Percentiles rank a stretch among this genome's conserved stretches.
phyloP scores from a whole-genome alignment of 2,113 vertebrate species.

The Trichechus manatus region DNA sequence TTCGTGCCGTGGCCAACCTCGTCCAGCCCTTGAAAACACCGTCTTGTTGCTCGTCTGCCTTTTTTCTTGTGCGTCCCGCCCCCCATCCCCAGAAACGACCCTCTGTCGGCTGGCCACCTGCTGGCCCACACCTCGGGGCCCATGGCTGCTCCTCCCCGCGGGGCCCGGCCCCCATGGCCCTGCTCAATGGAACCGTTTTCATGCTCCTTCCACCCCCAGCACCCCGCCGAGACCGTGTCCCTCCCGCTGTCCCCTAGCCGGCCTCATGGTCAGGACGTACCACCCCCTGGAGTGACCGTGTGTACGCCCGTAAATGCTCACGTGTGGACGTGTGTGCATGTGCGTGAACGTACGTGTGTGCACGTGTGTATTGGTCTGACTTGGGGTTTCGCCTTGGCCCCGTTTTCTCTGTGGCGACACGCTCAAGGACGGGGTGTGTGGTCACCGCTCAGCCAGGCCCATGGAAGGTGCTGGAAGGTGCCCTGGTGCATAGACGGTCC shows the following conservation, averaged over 20 bases:
- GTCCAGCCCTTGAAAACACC: not conserved
- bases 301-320: not conserved
- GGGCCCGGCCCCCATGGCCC: too few species aligned
- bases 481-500: too few species aligned
- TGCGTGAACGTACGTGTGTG: too few species aligned
- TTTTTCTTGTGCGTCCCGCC: not conserved
- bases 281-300: not conserved
- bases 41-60: not conserved
- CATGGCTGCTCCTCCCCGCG: too few species aligned
- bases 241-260: not conserved
- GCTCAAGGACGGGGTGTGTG: not conserved
- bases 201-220: not conserved
- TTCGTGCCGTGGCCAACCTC: not conserved
- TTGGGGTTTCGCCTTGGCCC: not conserved
- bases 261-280: not conserved
- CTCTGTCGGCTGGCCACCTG: not conserved
- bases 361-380: too few species aligned
- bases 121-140: not conserved
- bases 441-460: not conserved
- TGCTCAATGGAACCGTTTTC: too few species aligned
- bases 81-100: not conserved
- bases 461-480: not conserved
- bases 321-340: not conserved
- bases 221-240: not conserved
- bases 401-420: not conserved